These are phyloP conservation scores for Zoanthus sansibaricus DNA, from an alignment of 92 coral and sea anemone species.

Conservation along the genomic window DNA sequence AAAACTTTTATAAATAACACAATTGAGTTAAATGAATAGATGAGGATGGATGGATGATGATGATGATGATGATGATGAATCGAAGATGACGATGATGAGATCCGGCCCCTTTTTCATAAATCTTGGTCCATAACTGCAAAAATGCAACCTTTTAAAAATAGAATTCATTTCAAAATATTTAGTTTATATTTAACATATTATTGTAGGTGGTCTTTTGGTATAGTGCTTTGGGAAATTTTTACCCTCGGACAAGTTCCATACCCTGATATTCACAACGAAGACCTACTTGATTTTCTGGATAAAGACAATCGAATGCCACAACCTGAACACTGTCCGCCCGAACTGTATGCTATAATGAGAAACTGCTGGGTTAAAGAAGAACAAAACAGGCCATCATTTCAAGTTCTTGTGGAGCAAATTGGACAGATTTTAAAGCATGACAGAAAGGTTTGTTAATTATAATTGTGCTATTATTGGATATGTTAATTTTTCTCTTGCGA, in stretches of 20 bases:
- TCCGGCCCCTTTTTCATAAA: no score
- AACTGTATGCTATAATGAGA: slow-evolving; percentile 51
- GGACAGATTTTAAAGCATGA: slow-evolving; percentile 48
- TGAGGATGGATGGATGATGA: no score
- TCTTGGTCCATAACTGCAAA: no score
- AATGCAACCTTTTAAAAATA: no score
- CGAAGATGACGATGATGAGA: no score
- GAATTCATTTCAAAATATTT: no score
- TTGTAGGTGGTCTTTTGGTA: slow-evolving; percentile 61
- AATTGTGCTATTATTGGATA: background rate
- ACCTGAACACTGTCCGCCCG: slow-evolving; percentile 52
- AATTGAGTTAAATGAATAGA: no score
- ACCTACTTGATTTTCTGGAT: slow-evolving; percentile 46
- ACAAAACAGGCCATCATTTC: slow-evolving; percentile 50
- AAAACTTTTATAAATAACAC: no score
- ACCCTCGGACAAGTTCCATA: slow-evolving; percentile 39
- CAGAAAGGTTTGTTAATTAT: background rate
- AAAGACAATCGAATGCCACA: slow-evolving; percentile 51
- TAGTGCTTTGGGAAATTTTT: slow-evolving; percentile 41
- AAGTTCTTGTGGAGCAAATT: slow-evolving; percentile 44
- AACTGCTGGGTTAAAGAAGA: slow-evolving; percentile 53
- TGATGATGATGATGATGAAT: no score
- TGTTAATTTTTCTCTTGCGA: background rate
- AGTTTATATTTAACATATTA: background rate
- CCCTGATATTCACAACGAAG: slow-evolving; percentile 42